Evolutionary conservation across 2,888 invertebrate species (phyloP).

Genomic region (Gibbula magus): DNA sequence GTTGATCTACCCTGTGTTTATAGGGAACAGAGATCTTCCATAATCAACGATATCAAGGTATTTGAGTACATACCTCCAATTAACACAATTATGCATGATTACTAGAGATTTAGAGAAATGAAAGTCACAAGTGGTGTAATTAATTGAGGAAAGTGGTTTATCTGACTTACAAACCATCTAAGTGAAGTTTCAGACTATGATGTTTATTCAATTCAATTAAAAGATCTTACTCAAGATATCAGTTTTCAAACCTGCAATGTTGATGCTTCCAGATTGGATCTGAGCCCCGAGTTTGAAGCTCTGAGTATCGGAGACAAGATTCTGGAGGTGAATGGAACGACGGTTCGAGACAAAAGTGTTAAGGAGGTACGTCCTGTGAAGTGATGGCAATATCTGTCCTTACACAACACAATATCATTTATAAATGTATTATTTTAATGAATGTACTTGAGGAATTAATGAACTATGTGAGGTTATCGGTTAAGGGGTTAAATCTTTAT

Average conservation of each 20-base stretch:
- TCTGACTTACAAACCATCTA: too few relatives aligned
- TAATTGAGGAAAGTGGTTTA: too few relatives aligned
- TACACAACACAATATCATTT: too few relatives aligned
- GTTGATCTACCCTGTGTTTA: too few relatives aligned
- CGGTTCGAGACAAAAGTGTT: conserved; percentile 86
- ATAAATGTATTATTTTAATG: too few relatives aligned
- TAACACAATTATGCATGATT: too few relatives aligned
- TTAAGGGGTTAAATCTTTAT: too few relatives aligned
- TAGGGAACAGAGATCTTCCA: too few relatives aligned
- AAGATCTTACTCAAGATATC: background rate
- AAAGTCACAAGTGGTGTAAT: too few relatives aligned
- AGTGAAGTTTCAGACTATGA: too few relatives aligned
- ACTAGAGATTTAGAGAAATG: too few relatives aligned
- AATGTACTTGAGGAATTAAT: background rate
- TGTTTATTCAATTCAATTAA: background rate
- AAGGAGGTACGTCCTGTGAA: conserved; percentile 81
- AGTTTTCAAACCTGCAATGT: background rate
- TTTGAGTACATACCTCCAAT: conserved; percentile 60
- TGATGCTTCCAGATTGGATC: conserved; percentile 50
- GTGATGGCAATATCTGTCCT: background rate
- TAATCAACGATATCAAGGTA: conserved; percentile 57
- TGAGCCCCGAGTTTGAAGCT: conserved; percentile 84
- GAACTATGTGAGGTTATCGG: too few relatives aligned
- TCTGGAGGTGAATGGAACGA: conserved; percentile 93
- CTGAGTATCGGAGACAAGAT: conserved; percentile 94